Conservation (phyloP, 2,113 vertebrate species). For the Phalacrocorax pelagicus region DNA sequence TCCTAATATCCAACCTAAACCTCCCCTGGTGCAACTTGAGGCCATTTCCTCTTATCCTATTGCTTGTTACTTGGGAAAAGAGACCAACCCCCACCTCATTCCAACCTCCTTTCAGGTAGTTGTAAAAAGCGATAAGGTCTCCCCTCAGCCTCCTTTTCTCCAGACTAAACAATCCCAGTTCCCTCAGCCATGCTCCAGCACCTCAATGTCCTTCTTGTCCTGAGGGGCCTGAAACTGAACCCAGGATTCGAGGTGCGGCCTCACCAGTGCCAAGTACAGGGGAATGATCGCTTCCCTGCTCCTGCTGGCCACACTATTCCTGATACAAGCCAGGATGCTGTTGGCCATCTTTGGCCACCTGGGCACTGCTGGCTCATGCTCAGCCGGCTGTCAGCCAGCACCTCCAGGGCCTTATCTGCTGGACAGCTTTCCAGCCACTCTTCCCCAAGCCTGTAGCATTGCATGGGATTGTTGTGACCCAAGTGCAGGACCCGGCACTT, state of each 20-base stretch:
- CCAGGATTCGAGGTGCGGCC: background rate
- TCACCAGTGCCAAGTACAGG: background rate
- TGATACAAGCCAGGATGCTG: background rate
- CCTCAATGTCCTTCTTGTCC: background rate
- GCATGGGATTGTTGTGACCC: background rate
- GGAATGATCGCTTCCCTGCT: rapidly evolving
- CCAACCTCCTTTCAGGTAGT: background rate
- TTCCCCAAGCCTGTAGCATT: rapidly evolving
- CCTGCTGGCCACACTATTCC: background rate
- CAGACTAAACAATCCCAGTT: background rate
- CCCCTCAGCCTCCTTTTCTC: background rate
- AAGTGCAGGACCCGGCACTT: background rate
- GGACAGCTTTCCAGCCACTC: background rate
- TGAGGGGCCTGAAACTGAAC: background rate
- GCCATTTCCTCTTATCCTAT: background rate
- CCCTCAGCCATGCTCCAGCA: background rate
- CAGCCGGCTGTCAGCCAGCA: background rate
- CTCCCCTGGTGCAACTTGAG: background rate
- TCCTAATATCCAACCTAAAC: background rate
- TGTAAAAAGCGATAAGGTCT: background rate
- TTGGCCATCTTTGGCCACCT: background rate
- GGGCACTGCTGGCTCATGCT: background rate
- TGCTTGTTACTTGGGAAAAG: background rate
- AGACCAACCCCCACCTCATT: background rate
- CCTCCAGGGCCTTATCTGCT: background rate